A percentile compares a stretch with the other conserved stretches of the same genome.
Conservation (phyloP, 2,797 vertebrate genomes). For the Bufotes viridis region DNA sequence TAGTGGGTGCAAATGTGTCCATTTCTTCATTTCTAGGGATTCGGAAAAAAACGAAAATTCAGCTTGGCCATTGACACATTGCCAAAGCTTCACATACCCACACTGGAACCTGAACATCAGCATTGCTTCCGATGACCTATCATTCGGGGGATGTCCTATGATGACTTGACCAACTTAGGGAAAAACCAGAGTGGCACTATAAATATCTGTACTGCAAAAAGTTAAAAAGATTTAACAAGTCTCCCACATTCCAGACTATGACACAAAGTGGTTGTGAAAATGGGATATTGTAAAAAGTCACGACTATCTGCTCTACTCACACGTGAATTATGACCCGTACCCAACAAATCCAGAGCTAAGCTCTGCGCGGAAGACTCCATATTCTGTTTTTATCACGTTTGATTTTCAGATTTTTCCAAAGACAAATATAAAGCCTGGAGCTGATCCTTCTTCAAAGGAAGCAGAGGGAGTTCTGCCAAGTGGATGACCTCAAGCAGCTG, state of each 20-base stretch:
- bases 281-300: conserved; percentile 1
- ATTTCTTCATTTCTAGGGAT: too few relatives aligned
- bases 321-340: neutral
- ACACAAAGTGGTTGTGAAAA: neutral
- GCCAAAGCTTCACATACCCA: too few relatives aligned
- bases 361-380: neutral
- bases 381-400: conserved; percentile 18
- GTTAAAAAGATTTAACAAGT: neutral
- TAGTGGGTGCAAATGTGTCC: too few relatives aligned
- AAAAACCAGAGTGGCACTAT: neutral
- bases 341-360: neutral
- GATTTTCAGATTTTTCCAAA: conserved; percentile 13
- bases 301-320: neutral
- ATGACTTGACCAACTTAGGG: too few relatives aligned
- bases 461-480: neutral
- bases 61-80: too few relatives aligned
- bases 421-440: neutral
- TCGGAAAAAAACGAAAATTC: too few relatives aligned
- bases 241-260: neutral
- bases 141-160: too few relatives aligned
- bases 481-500: neutral
- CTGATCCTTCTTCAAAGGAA: neutral
- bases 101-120: too few relatives aligned
- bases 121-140: too few relatives aligned
- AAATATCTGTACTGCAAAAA: neutral